Conservation (phyloP, 2,888 invertebrate genomes). For the Rotaria macrura region DNA sequence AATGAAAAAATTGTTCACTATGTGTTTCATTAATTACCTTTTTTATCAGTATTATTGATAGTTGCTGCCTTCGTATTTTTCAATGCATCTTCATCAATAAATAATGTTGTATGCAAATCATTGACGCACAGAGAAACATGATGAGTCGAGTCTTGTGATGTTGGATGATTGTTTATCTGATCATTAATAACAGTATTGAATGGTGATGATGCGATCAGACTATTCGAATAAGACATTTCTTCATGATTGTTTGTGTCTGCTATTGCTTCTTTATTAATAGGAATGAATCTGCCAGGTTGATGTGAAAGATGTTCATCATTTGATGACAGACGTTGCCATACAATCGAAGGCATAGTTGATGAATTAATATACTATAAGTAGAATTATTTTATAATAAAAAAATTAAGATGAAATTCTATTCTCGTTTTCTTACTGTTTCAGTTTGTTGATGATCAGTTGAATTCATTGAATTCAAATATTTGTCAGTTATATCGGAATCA, state of each 20-base stretch:
- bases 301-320: not conserved
- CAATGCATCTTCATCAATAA: not conserved
- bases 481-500: not conserved
- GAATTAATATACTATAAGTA: not conserved
- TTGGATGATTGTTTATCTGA: not conserved
- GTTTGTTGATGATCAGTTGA: not conserved
- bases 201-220: not conserved
- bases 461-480: not conserved
- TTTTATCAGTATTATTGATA: not conserved
- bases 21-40: not conserved
- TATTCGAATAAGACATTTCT: not conserved
- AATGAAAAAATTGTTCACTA: not conserved
- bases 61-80: not conserved
- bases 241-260: not conserved
- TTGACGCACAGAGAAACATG: slow-evolving; percentile 15
- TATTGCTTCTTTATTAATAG: not conserved
- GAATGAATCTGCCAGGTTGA: not conserved
- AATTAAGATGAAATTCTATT: not conserved
- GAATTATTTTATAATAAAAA: not conserved
- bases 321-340: not conserved
- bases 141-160: not conserved
- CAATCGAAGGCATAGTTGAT: not conserved
- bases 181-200: not conserved
- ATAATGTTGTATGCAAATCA: slow-evolving; percentile 13
- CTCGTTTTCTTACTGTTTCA: not conserved